Conservation (phyloP, 2,888 invertebrate species). For the Cyclophora albipunctata region DNA sequence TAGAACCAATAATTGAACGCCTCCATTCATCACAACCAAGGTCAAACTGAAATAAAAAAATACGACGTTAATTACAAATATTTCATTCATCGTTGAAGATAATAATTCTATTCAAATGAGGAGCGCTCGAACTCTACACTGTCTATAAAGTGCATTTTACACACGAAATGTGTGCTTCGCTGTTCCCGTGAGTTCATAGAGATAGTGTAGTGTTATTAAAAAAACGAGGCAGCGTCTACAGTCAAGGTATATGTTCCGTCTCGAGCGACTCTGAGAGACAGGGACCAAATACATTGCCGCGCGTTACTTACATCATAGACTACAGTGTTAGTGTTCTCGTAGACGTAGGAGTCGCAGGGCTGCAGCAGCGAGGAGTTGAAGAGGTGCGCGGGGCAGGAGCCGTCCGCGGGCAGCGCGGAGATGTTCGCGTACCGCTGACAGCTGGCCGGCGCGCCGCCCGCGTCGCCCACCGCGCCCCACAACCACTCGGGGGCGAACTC, state of each 20-base stretch:
- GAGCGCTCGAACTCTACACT: too few species aligned
- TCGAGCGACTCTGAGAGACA: too few species aligned
- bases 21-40: constrained; percentile 81
- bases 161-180: too few species aligned
- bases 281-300: too few species aligned
- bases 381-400: constrained; percentile 36
- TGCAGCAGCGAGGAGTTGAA: constrained; percentile 31
- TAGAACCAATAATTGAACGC: constrained; percentile 80
- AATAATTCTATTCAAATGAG: too few species aligned
- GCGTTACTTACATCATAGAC: constrained; percentile 31
- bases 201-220: too few species aligned
- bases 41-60: constrained; percentile 59
- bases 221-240: too few species aligned
- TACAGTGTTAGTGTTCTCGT: constrained; percentile 41
- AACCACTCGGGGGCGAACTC: constrained; percentile 60
- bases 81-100: too few species aligned
- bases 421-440: constrained; percentile 53
- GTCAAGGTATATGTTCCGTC: too few species aligned
- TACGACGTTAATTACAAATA: too few species aligned
- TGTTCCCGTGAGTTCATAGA: too few species aligned
- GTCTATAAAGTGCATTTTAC: too few species aligned
- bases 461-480: constrained; percentile 50
- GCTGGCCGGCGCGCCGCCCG: constrained; percentile 41
- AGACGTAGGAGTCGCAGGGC: constrained; percentile 42
- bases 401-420: constrained; percentile 5